Evolutionary conservation across 2,888 invertebrate species (phyloP).

Genomic region (Cyaniris semiargus): DNA sequence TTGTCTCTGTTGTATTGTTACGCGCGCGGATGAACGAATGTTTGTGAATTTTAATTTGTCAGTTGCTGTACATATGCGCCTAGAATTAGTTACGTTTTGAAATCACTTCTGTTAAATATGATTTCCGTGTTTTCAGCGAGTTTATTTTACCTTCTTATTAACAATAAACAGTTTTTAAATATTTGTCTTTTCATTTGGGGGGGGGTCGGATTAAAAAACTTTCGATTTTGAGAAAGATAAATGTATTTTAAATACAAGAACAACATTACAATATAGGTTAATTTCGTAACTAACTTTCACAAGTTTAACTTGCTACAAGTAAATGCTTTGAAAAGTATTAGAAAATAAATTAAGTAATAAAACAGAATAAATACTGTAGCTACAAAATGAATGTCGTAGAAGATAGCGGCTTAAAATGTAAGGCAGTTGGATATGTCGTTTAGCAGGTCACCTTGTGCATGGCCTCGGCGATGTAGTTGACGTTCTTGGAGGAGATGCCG

Average conservation of each 20-base stretch:
- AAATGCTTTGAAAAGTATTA: constrained; percentile 35
- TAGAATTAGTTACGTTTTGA: constrained; percentile 65
- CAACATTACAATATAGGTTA: constrained; percentile 39
- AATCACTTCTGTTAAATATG: constrained; percentile 71
- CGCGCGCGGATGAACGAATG: constrained; percentile 74
- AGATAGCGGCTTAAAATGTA: constrained; percentile 37
- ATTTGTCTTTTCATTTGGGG: constrained; percentile 44
- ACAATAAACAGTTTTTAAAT: constrained; percentile 75
- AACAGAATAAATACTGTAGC: constrained; percentile 56
- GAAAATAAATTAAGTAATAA: constrained; percentile 30
- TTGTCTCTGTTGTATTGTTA: constrained; percentile 39
- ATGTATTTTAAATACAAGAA: constrained; percentile 40
- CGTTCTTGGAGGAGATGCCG: constrained; percentile 96
- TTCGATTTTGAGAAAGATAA: constrained; percentile 43
- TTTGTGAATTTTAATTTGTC: constrained; percentile 66
- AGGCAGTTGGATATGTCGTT: constrained; percentile 48
- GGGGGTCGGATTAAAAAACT: constrained; percentile 42
- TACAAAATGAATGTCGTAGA: constrained; percentile 45
- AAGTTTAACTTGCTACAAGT: constrained; percentile 33
- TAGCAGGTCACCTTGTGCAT: constrained; percentile 95
- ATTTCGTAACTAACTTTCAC: constrained; percentile 27
- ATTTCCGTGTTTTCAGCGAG: constrained; percentile 75
- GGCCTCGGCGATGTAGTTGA: constrained; percentile 94
- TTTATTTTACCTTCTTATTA: constrained; percentile 81
- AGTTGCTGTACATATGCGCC: constrained; percentile 73